These are phyloP conservation scores for Mycteria americana DNA, from an alignment of 2,797 vertebrate genomes.

Conservation along the genomic window DNA sequence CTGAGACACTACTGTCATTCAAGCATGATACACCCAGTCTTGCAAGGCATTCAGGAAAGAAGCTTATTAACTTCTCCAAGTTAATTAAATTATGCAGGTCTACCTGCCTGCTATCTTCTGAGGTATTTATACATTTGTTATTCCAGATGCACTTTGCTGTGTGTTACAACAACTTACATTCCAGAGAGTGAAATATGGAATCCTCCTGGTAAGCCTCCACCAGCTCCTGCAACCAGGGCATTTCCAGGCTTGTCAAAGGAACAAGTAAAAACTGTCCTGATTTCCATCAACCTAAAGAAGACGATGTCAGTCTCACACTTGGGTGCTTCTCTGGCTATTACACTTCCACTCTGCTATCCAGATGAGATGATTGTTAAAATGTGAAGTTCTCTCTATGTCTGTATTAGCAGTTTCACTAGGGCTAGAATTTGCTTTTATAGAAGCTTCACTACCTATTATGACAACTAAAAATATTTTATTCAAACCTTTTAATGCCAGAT, in stretches of 20 bases:
- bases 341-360: background rate
- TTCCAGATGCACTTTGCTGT: background rate
- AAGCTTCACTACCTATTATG: background rate
- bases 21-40: background rate
- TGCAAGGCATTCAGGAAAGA: background rate
- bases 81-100: background rate
- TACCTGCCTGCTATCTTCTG: background rate
- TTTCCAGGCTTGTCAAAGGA: background rate
- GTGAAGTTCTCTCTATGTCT: background rate
- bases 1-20: background rate
- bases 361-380: background rate
- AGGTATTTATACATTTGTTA: background rate
- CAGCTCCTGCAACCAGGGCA: background rate
- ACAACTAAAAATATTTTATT: slow-evolving; percentile 3
- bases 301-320: background rate
- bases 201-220: background rate
- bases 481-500: background rate
- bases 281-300: background rate
- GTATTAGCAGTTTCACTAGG: background rate
- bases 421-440: background rate
- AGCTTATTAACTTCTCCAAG: background rate
- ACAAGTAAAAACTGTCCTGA: background rate
- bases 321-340: background rate
- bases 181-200: background rate
- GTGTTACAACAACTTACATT: background rate